These are phyloP conservation scores for Calyptommatus sinebrachiatus DNA, from an alignment of 2,113 vertebrate genomes.

Conservation along the genomic window DNA sequence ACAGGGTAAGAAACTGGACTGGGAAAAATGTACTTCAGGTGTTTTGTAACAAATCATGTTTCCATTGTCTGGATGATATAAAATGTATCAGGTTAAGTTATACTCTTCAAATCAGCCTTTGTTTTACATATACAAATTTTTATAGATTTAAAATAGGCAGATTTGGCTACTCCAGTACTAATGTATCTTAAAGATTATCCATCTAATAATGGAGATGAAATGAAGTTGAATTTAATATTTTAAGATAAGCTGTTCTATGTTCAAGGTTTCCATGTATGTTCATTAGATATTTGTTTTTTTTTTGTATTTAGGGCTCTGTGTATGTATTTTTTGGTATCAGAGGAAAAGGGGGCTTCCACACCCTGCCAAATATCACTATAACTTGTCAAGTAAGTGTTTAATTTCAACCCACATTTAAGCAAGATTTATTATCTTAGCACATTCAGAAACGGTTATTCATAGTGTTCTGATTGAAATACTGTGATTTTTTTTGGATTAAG, in stretches of 20 bases:
- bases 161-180: neutral
- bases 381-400: constrained; percentile 66
- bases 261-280: neutral
- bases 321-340: constrained; percentile 70
- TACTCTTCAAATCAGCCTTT: neutral
- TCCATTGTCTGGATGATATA: neutral
- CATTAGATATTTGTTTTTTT: constrained; percentile 18
- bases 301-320: constrained; percentile 67
- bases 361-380: constrained; percentile 65
- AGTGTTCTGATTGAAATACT: neutral
- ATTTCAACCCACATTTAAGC: neutral
- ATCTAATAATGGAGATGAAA: neutral
- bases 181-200: neutral
- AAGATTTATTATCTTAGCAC: neutral
- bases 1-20: constrained; percentile 61
- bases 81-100: too few relatives aligned
- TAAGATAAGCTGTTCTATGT: neutral
- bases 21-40: neutral
- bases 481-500: neutral
- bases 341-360: constrained; percentile 40
- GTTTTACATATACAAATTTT: neutral
- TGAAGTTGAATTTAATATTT: neutral
- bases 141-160: neutral
- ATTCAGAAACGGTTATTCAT: neutral
- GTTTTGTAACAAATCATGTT: constrained; percentile 8